Evolutionary conservation across 2,888 invertebrate species (phyloP).

Genomic region (Leptopilina syphax): DNA sequence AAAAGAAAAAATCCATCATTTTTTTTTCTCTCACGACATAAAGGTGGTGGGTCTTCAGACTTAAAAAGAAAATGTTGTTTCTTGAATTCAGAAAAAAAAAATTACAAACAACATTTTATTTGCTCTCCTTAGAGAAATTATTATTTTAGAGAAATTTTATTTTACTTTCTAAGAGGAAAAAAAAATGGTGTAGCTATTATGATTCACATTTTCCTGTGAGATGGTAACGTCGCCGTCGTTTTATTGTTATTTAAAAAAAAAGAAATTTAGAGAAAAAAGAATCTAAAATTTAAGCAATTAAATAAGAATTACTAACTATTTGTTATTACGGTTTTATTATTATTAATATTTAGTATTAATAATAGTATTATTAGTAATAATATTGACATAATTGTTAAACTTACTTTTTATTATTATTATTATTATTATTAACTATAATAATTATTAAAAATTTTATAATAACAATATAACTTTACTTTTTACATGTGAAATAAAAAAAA

Average conservation of each 20-base stretch:
- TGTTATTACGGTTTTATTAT: neutral
- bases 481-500: too few relatives aligned
- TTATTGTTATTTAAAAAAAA: too few relatives aligned
- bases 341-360: neutral
- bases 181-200: neutral
- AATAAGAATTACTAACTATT: neutral
- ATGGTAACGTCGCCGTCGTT: neutral
- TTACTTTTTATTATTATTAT: too few relatives aligned
- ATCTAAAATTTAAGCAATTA: too few relatives aligned
- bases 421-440: too few relatives aligned
- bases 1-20: neutral
- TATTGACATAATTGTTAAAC: neutral
- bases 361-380: neutral
- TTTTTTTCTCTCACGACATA: constrained; percentile 1
- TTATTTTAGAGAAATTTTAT: constrained; percentile 14
- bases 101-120: neutral
- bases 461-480: too few relatives aligned
- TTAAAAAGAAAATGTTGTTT: constrained; percentile 13
- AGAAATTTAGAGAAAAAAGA: too few relatives aligned
- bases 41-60: constrained; percentile 13
- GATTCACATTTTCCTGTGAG: constrained; percentile 8
- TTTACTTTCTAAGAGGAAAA: neutral
- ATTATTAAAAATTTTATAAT: too few relatives aligned
- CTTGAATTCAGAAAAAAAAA: neutral
- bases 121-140: constrained; percentile 2